phyloP scores from a whole-genome alignment of 2,888 invertebrate species.

The Pheosia tremula region DNA sequence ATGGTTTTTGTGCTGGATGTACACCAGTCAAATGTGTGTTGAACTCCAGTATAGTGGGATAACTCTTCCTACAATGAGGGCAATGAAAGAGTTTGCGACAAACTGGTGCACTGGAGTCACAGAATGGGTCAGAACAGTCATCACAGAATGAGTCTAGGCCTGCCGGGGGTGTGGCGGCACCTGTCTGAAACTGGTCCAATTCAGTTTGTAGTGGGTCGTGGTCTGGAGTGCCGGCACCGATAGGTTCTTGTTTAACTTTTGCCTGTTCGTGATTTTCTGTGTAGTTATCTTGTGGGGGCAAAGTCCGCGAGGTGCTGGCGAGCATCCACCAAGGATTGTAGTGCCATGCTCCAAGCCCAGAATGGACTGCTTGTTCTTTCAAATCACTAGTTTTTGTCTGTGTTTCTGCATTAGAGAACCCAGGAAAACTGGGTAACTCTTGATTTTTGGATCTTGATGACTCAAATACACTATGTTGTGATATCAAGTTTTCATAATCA shows the following conservation, averaged over 20 bases:
- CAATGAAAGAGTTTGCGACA: constrained; percentile 82
- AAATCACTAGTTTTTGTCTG: constrained; percentile 79
- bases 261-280: constrained; percentile 73
- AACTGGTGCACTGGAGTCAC: constrained; percentile 74
- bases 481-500: constrained; percentile 80
- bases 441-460: constrained; percentile 72
- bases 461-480: constrained; percentile 81
- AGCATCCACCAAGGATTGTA: constrained; percentile 84
- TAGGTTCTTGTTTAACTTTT: constrained; percentile 78
- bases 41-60: constrained; percentile 80
- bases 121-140: constrained; percentile 82
- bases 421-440: constrained; percentile 79
- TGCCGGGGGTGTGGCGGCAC: constrained; percentile 69
- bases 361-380: constrained; percentile 68
- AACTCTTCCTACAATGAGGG: constrained; percentile 83
- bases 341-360: constrained; percentile 77
- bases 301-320: constrained; percentile 76
- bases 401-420: constrained; percentile 81
- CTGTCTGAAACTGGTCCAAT: constrained; percentile 65
- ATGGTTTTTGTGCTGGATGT: constrained; percentile 81
- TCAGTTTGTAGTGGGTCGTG: constrained; percentile 72
- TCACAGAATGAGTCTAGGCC: constrained; percentile 80
- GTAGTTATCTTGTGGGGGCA: constrained; percentile 76
- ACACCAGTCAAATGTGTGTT: constrained; percentile 81
- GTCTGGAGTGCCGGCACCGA: constrained; percentile 73